Evolutionary conservation across 2,113 vertebrate genomes (phyloP).

Genomic region (Barbus barbus): DNA sequence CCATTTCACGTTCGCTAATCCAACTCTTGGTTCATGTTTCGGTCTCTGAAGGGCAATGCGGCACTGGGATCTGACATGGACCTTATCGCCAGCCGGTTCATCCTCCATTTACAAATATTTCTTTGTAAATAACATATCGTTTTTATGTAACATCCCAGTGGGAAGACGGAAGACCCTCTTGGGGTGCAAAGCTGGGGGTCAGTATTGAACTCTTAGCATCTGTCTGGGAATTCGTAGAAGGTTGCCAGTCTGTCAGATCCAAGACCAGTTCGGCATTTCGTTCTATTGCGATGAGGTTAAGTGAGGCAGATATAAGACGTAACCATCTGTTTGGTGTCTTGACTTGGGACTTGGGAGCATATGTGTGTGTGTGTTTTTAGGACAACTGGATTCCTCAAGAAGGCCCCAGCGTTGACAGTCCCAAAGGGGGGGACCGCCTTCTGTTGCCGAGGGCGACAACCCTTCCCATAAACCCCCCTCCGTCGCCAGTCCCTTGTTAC

Average conservation of each 20-base stretch:
- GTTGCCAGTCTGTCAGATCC: constrained; percentile 15
- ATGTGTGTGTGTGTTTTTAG: constrained; percentile 21
- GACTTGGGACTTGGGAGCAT: not conserved
- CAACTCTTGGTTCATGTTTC: constrained; percentile 56
- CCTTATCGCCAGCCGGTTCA: constrained; percentile 61
- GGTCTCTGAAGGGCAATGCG: constrained; percentile 50
- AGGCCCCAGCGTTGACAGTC: constrained; percentile 48
- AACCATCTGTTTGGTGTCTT: constrained; percentile 44
- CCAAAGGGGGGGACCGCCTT: constrained; percentile 67
- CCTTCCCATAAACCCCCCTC: constrained; percentile 38
- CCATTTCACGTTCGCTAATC: constrained; percentile 20
- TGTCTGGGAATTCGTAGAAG: constrained; percentile 51
- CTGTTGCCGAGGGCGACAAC: constrained; percentile 65
- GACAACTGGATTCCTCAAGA: constrained; percentile 42
- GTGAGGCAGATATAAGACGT: not conserved
- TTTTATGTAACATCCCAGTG: constrained; percentile 74
- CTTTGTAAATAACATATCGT: constrained; percentile 77
- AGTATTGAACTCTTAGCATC: constrained; percentile 70
- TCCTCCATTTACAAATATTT: constrained; percentile 84
- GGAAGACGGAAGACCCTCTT: constrained; percentile 63
- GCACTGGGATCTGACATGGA: constrained; percentile 26
- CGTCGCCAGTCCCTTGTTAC: constrained; percentile 67
- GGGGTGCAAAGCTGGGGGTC: constrained; percentile 57
- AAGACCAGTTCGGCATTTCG: constrained; percentile 13
- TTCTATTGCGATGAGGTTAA: not conserved